Evolutionary conservation across 2,113 vertebrate genomes (phyloP).

Genomic region (Zapornia atra): DNA sequence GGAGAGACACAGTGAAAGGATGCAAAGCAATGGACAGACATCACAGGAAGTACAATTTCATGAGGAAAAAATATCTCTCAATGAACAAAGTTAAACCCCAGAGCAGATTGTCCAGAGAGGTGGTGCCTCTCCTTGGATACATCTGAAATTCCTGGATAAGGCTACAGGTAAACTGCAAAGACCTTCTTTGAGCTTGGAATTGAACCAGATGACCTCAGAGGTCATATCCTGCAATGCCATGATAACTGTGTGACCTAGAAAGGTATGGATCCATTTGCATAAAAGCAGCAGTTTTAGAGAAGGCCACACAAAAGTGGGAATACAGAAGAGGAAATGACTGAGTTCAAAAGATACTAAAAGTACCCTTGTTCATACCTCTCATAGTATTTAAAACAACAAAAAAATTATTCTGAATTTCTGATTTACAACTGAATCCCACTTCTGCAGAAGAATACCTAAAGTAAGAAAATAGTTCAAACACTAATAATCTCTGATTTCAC

Average conservation of each 20-base stretch:
- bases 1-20: neutral
- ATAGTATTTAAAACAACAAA: neutral
- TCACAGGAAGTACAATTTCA: neutral
- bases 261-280: neutral
- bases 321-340: neutral
- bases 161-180: neutral
- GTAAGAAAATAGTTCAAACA: neutral
- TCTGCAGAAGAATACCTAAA: neutral
- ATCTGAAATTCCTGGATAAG: neutral
- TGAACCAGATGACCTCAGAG: neutral
- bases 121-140: neutral
- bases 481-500: conserved; percentile 20
- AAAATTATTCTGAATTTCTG: neutral
- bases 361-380: neutral
- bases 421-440: neutral
- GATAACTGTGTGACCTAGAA: neutral
- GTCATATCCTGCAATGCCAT: neutral
- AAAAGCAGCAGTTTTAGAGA: neutral
- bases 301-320: neutral
- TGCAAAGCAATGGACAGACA: neutral
- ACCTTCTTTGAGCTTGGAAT: neutral
- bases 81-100: neutral
- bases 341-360: neutral
- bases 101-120: neutral
- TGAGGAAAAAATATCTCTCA: neutral